Base-by-base conservation (phyloP, 2,113 vertebrate genomes). In the Caranx ignobilis region DNA sequence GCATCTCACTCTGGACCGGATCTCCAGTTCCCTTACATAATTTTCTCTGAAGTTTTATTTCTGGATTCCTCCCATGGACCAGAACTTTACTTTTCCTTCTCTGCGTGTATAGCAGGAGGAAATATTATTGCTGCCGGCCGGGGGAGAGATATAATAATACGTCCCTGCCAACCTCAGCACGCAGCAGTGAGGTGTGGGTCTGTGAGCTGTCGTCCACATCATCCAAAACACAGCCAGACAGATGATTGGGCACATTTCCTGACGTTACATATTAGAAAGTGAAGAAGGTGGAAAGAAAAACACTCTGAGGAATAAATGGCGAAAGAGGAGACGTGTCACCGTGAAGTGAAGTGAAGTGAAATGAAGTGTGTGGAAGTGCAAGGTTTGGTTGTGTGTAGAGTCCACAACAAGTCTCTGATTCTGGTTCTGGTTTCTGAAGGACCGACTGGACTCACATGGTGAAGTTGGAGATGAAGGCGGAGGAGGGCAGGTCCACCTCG, bases 391-490 rank as follows among this genome's bases (percentile, higher is more conserved):
- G 26, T 26, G 26, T 26, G 26, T 26, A 26, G 26, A 26, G 26
- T 26, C 26, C 26, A 26, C 26, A 26, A 26, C 26, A 26, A 26
- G 26, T 26, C 26, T 26, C 26, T 26, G 26, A 26, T 1, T 26
- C 26, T 26, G 26, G 26, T 26, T 26, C 26, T 26, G 26, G 26
- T 26, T 26, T 26, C 26, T 26, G 26, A 26, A 3, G 43, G 50
- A 13, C 19, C 11, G 60, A 94, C 95, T 96, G 11, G 60, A 94
- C 95, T 96, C 78, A 96, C 96, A 97, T 94, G 84, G 94, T 95
- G 81, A 97, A 96, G 93, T 97, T 97, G 86, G 96, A 97, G 82
- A 96, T 96, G 90, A 97, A 97, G 1, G 96, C 95, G 0, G 96
- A 81, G 9, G 81, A 87, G 13, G 96, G 95, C 68, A 97, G 93